Evolutionary conservation across 1,140 invertebrate species (phyloP), one percentile per base, ranked within the genome.

Genomic region (Drosophila punjabiensis): DNA sequence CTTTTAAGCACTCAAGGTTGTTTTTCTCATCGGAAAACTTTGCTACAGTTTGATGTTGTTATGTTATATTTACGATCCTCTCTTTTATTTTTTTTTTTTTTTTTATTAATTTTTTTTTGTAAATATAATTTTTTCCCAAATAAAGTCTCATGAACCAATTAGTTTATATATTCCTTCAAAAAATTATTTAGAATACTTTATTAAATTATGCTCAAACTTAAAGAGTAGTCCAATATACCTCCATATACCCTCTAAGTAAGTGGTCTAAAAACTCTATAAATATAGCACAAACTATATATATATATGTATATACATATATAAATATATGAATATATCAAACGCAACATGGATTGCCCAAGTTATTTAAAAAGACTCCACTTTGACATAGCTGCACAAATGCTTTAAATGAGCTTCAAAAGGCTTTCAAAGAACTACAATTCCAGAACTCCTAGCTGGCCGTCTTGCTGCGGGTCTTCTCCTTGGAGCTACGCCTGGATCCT

Each of bases 381-480:
- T 24, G 5, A 56, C 28, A 30, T 20, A 20, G 20, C 55, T 16
- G 14, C 55, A 56, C 33, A 56, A 74, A 53, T 61, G 37, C 32
- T 33, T 33, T 24, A 56, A 37, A 24, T 56, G 9, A 24, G 14
- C 33, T 37, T 11, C 13, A 20, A 35, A 53, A 37, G 33, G 5
- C 13, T 24, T 3, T 24, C 3, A 41, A 30, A 14, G 6, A 52
- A 39, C 16, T 24, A 18, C 28, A 32, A 39, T 32, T 47, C 41
- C 10, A 18, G 10, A 33, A 8, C 13, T n/a, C 14, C 58, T 83
- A 76, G 43, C 68, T 91, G 37, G 18, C 56, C 56, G 76, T 91
- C 32, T 90, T 89, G 79, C 85, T 89, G 58, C 86, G 86, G 9
- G 60, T 70, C 39, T 89, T 90, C 58, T 89, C 81, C 65, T 76